Conservation (phyloP, 2,113 vertebrate genomes). For the Dolichotis patagonum region DNA sequence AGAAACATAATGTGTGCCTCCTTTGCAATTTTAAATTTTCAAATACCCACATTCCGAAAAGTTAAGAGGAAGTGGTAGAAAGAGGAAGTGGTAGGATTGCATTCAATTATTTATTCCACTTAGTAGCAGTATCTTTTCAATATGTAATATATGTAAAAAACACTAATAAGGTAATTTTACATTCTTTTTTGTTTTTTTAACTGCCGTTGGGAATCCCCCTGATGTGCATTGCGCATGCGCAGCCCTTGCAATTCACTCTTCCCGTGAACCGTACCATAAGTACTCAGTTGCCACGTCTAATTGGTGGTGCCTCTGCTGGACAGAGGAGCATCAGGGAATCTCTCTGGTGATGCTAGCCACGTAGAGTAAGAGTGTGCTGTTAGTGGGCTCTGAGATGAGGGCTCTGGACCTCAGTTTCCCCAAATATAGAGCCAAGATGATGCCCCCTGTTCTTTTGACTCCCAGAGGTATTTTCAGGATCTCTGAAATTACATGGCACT, state of each 20-base stretch:
- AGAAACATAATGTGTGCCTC: background rate
- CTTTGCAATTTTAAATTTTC: background rate
- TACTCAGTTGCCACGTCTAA: rapidly evolving
- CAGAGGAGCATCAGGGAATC: rapidly evolving
- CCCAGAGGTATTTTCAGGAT: background rate
- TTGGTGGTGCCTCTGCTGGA: background rate
- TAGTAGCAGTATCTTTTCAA: slow-evolving; percentile 52
- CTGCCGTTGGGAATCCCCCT: background rate
- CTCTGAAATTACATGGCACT: background rate
- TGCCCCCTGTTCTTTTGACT: background rate
- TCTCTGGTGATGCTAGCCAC: background rate
- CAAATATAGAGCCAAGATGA: background rate
- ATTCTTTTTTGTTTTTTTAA: background rate
- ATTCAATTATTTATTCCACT: slow-evolving; percentile 29
- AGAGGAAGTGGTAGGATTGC: background rate
- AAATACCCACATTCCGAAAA: slow-evolving; percentile 29
- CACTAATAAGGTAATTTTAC: background rate
- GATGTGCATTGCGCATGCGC: background rate
- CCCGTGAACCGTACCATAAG: too few species aligned
- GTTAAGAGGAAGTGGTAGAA: slow-evolving; percentile 21
- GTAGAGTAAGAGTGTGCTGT: background rate
- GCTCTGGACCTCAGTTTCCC: slow-evolving; percentile 13
- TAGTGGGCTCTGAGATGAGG: background rate
- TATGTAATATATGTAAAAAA: slow-evolving; percentile 15
- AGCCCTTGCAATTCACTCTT: background rate